Conservation (phyloP, 2,888 invertebrate species). For the Protonemura montana region DNA sequence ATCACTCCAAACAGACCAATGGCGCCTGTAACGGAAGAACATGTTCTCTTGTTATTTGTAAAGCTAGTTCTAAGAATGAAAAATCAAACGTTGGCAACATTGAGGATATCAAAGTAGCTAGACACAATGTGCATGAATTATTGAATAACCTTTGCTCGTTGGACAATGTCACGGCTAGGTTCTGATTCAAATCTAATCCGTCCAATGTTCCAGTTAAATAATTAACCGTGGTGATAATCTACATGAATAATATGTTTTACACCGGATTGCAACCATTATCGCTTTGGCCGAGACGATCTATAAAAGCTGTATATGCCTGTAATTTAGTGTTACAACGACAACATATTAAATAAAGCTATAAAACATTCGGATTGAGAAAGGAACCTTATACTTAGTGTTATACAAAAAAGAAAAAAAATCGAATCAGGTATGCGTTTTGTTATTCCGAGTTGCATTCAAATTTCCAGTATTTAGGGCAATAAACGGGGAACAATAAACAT, state of each 20-base stretch:
- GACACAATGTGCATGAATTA: neutral
- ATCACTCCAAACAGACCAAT: too few relatives aligned
- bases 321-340: neutral
- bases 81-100: too few relatives aligned
- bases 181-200: neutral
- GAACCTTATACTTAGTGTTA: neutral
- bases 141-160: neutral
- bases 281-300: neutral
- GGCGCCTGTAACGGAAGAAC: too few relatives aligned
- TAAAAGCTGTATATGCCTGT: conserved; percentile 1
- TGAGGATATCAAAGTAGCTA: too few relatives aligned
- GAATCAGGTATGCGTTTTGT: neutral
- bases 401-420: neutral
- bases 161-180: neutral
- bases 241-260: neutral
- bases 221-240: neutral
- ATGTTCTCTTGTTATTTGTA: too few relatives aligned
- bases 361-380: conserved; percentile 26
- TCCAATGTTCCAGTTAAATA: conserved; percentile 3
- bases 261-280: neutral
- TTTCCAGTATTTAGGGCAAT: neutral
- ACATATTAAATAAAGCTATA: conserved; percentile 23
- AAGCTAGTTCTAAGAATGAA: too few relatives aligned
- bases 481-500: too few relatives aligned
- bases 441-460: neutral